A percentile compares a stretch with the other conserved stretches of the same genome.
Evolutionary conservation across 2,797 vertebrate genomes (phyloP).

Genomic region (Carcharodon carcharias): DNA sequence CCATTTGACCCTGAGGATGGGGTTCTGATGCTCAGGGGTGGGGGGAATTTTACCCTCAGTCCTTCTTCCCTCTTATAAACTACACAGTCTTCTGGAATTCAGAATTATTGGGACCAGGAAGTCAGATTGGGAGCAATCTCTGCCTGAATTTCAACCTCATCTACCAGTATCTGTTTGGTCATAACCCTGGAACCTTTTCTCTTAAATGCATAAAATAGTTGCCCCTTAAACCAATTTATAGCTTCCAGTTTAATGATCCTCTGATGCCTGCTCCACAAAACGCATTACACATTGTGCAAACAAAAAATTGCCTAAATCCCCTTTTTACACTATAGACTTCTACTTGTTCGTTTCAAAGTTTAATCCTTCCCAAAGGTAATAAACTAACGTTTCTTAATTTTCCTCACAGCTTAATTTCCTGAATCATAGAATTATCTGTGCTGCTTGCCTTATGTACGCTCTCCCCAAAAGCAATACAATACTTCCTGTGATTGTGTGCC

Average conservation of each 20-base stretch:
- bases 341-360: not conserved
- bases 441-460: not conserved
- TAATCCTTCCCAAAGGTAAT: not conserved
- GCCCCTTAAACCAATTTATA: not conserved
- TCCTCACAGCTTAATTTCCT: not conserved
- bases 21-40: too few species aligned
- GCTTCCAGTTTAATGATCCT: not conserved
- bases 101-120: not conserved
- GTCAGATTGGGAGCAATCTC: not conserved
- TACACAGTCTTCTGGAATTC: not conserved
- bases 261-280: not conserved
- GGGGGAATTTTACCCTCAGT: not conserved
- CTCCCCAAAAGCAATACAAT: not conserved
- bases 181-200: not conserved
- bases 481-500: not conserved
- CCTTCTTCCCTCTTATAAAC: not conserved
- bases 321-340: not conserved
- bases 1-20: too few species aligned
- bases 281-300: not conserved
- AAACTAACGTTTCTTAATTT: not conserved
- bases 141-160: not conserved
- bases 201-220: not conserved
- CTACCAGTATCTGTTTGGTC: not conserved
- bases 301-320: not conserved
- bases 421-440: not conserved